Evolutionary conservation across 2,888 invertebrate genomes (phyloP), one percentile per base, ranked within the genome.

Genomic region (Crepidodera aurea): DNA sequence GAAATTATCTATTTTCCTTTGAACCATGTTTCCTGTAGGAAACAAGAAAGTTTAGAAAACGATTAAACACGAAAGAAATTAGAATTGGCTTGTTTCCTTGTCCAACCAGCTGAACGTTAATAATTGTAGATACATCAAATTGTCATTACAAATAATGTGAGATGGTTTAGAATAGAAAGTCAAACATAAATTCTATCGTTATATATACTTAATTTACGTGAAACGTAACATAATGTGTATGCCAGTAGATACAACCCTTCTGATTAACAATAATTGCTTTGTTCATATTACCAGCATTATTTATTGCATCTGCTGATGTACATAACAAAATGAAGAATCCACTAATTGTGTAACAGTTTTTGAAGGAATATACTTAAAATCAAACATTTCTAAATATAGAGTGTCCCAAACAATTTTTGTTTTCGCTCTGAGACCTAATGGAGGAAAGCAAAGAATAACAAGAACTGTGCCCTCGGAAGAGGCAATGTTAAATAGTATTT

Each of bases 101-200:
- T 12, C 34, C 34, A 10, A 32, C 32, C 2, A 34, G 6, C 13
- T 34, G 34, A 12, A 34, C 34, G 12, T 13, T 13, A 34, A 34
- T 34, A 34, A 34, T 34, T n/a, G 34, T 34, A 34, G 10, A 34
- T 34, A 34, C 34, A 34, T 34, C 34, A 34, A 34, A 34, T 34
- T 34, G 34, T 34, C 34, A 34, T 34, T 34, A 34, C 34, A 34
- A 34, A 34, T 13, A 34, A 34, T 34, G 34, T 34, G 34, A 34
- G 34, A 34, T 34, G 13, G 34, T 34, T 34, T 34, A 34, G 34
- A 34, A 34, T 34, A 34, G 34, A 34, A 34, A 34, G 34, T 12
- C 13, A 34, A 32, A 32, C 32, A 32, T 32, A 32, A 2, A 32
- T 22, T 22, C 6, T 22, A 32, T 6, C 2, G 32, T 8, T 32